phyloP scores from a whole-genome alignment of 2,797 vertebrate genomes.

The Rhynchonycteris naso region DNA sequence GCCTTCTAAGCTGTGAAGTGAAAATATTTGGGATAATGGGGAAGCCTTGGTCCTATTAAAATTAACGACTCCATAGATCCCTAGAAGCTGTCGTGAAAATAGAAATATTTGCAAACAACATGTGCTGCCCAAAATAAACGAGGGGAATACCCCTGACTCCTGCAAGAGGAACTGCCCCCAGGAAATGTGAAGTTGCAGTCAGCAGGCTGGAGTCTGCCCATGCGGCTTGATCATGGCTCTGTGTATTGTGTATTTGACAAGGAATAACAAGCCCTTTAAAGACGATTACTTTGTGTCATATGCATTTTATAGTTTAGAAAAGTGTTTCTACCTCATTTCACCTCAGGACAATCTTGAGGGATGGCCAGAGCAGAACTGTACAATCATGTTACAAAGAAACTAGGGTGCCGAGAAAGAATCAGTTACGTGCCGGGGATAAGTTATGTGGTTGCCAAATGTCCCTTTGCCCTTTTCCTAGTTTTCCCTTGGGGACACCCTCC shows the following conservation, averaged over 20 bases:
- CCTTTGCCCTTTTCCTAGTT: not conserved
- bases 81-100: not conserved
- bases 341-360: not conserved
- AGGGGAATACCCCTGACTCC: not conserved
- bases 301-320: not conserved
- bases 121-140: not conserved
- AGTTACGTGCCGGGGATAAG: not conserved
- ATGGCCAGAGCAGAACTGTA: not conserved
- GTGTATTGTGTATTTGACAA: not conserved
- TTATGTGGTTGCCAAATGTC: not conserved
- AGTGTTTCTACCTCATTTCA: not conserved
- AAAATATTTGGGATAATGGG: not conserved
- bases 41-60: not conserved
- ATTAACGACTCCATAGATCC: not conserved
- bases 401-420: not conserved
- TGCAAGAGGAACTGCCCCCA: not conserved
- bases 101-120: constrained; percentile 19
- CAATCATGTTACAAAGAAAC: constrained; percentile 1
- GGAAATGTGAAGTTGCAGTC: not conserved
- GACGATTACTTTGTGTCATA: not conserved
- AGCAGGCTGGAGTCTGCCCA: not conserved
- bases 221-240: not conserved
- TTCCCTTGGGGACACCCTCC: too few relatives aligned
- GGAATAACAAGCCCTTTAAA: not conserved
- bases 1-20: not conserved